These are phyloP conservation scores for Phlogophora meticulosa DNA, from an alignment of 2,888 invertebrate species.

Conservation along the genomic window DNA sequence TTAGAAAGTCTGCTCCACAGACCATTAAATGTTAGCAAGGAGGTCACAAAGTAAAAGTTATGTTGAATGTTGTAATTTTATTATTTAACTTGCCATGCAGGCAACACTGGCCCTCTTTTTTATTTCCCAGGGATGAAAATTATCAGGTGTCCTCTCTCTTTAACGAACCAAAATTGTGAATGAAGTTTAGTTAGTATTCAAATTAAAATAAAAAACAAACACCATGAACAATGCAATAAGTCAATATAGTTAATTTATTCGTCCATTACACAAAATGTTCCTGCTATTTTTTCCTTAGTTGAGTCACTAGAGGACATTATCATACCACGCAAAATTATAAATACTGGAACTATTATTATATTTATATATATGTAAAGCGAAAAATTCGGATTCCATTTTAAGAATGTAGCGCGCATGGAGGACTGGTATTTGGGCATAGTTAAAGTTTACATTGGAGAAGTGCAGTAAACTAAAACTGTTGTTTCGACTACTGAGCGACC, in stretches of 20 bases:
- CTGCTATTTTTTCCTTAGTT: slow-evolving; percentile 7
- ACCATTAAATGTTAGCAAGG: slow-evolving; percentile 35
- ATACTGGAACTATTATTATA: too few relatives aligned
- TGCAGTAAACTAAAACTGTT: too few relatives aligned
- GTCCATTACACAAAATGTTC: neutral
- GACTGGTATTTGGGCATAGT: too few relatives aligned
- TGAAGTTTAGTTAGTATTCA: too few relatives aligned
- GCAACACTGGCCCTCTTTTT: neutral
- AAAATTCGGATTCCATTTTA: too few relatives aligned
- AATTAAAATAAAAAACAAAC: too few relatives aligned
- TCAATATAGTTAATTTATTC: neutral
- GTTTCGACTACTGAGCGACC: too few relatives aligned
- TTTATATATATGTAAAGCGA: too few relatives aligned
- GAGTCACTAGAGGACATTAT: neutral
- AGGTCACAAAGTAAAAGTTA: slow-evolving; percentile 57
- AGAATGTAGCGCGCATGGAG: too few relatives aligned
- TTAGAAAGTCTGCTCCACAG: slow-evolving; percentile 33
- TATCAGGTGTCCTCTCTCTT: neutral
- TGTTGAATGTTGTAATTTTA: slow-evolving; percentile 24
- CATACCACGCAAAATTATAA: neutral
- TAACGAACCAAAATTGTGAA: too few relatives aligned
- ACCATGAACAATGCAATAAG: neutral
- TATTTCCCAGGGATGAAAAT: neutral
- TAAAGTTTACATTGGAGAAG: too few relatives aligned
- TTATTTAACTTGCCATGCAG: neutral